Conservation (phyloP, 2,888 invertebrate genomes). For the Nycteola revayana region DNA sequence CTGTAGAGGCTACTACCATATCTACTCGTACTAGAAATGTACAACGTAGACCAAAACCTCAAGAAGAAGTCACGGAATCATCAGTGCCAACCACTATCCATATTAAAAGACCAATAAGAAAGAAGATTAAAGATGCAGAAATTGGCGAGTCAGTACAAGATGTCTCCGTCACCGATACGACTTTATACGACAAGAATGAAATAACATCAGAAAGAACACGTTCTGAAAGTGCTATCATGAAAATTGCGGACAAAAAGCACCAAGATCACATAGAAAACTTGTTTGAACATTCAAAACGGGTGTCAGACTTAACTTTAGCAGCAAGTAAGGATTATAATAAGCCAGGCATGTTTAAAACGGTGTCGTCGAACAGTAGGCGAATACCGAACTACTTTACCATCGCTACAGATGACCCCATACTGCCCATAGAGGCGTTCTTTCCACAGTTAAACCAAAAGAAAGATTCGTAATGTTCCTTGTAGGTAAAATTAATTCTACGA, state of each 20-base stretch:
- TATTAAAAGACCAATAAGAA: conserved; percentile 59
- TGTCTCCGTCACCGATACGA: conserved; percentile 59
- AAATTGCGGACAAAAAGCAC: conserved; percentile 79
- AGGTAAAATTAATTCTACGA: conserved; percentile 44
- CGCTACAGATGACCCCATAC: conserved; percentile 89
- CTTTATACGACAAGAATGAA: conserved; percentile 53
- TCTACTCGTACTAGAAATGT: conserved; percentile 69
- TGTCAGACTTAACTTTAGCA: conserved; percentile 88
- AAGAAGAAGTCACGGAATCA: conserved; percentile 61
- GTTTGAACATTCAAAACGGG: conserved; percentile 84
- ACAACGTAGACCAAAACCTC: conserved; percentile 60
- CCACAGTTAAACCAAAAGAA: conserved; percentile 86
- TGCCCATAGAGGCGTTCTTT: conserved; percentile 91
- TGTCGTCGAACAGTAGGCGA: conserved; percentile 83
- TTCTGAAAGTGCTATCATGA: conserved; percentile 81
- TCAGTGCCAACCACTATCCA: conserved; percentile 48
- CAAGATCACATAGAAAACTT: conserved; percentile 65
- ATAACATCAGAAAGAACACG: conserved; percentile 70
- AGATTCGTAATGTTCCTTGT: conserved; percentile 70
- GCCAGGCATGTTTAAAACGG: conserved; percentile 87
- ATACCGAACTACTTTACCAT: conserved; percentile 87
- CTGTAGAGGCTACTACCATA: conserved; percentile 59
- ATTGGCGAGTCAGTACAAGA: conserved; percentile 69
- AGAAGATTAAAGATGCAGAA: conserved; percentile 65
- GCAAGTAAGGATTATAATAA: conserved; percentile 87